phyloP scores from a whole-genome alignment of 2,113 vertebrate genomes.

The Dicerorhinus sumatrensis region DNA sequence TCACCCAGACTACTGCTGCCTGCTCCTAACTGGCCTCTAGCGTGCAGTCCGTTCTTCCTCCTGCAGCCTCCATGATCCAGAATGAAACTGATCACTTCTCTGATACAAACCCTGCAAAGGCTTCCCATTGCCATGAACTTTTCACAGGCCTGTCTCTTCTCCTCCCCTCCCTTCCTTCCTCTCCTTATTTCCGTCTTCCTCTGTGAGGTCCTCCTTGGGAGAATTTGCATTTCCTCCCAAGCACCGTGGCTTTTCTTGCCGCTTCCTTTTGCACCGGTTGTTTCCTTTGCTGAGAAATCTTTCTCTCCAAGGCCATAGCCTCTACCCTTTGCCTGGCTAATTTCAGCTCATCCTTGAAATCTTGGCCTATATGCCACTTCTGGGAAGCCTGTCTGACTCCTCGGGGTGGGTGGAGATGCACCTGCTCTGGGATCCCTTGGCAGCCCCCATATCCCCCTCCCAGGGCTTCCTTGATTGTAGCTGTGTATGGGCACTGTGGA shows the following conservation, averaged over 20 bases:
- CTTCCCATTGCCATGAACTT: background rate
- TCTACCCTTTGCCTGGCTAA: background rate
- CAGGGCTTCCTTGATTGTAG: background rate
- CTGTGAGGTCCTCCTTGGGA: background rate
- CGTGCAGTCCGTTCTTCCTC: background rate
- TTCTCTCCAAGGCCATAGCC: background rate
- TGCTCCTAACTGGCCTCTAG: background rate
- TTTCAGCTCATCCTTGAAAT: background rate
- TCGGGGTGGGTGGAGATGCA: background rate
- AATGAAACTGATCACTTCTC: background rate
- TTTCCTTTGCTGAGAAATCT: background rate
- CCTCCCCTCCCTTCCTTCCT: background rate
- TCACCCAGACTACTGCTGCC: background rate
- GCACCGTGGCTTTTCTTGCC: background rate
- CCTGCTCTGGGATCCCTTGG: background rate
- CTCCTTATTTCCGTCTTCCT: background rate
- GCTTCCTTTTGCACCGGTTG: background rate
- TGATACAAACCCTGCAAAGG: background rate
- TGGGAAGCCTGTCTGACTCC: background rate
- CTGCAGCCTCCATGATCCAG: background rate
- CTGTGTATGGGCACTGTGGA: background rate
- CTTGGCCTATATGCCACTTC: background rate
- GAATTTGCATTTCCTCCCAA: background rate
- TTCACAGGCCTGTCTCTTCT: background rate
- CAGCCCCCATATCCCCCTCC: background rate